These are phyloP conservation scores for Puffinus mauretanicus DNA, from an alignment of 2,113 vertebrate genomes.

Conservation along the genomic window DNA sequence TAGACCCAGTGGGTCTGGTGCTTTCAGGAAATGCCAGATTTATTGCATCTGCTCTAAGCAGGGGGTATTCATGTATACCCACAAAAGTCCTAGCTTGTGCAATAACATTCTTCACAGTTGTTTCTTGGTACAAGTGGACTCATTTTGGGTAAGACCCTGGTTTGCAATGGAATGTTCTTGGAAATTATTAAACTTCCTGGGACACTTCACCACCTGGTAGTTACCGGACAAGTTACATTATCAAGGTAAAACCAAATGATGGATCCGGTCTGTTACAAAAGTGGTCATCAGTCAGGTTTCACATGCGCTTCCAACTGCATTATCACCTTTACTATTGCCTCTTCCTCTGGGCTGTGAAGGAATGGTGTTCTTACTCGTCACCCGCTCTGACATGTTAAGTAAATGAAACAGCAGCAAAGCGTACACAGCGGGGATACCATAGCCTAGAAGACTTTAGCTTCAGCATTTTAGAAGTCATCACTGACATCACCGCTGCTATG, in stretches of 20 bases:
- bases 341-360: background rate
- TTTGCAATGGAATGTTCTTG: background rate
- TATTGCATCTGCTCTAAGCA: background rate
- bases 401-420: background rate
- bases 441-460: background rate
- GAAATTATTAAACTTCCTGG: background rate
- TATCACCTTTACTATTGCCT: background rate
- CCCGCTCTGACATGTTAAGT: background rate
- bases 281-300: background rate
- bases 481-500: background rate
- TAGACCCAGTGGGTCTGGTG: background rate
- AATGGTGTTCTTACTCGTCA: background rate
- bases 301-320: background rate
- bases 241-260: background rate
- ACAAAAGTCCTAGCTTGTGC: background rate
- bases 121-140: background rate
- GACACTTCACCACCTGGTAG: background rate
- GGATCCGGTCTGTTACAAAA: background rate
- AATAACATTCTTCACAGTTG: background rate
- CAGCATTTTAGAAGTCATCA: background rate
- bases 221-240: background rate
- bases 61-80: background rate
- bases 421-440: background rate
- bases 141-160: background rate
- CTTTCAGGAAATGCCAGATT: background rate